These are phyloP conservation scores for Dromiciops gliroides DNA, from an alignment of 2,113 vertebrate genomes.

Conservation along the genomic window DNA sequence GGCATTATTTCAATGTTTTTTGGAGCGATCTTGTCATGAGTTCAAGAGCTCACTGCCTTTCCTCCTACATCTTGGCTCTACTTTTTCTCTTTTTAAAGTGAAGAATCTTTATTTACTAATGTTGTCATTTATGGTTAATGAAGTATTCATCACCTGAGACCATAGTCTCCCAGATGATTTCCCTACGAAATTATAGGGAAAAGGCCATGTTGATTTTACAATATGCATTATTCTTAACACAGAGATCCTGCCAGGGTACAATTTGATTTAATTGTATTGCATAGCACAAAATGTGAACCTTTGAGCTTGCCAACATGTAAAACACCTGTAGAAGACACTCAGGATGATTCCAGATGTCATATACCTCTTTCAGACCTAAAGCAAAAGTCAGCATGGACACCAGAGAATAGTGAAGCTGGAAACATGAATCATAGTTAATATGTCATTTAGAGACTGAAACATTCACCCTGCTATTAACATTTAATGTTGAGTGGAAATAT, in stretches of 20 bases:
- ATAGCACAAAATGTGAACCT: conserved; percentile 39
- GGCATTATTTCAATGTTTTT: no score
- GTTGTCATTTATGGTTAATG: conserved; percentile 61
- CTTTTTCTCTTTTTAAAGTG: background rate
- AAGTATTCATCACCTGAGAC: conserved; percentile 47
- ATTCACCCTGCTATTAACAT: background rate
- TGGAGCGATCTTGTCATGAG: no score
- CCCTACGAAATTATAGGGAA: conserved; percentile 40
- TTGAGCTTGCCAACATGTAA: conserved; percentile 53
- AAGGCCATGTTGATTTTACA: conserved; percentile 36
- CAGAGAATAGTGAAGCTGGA: background rate
- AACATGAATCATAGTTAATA: background rate
- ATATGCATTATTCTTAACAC: conserved; percentile 23
- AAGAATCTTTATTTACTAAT: conserved; percentile 43
- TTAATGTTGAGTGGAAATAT: background rate
- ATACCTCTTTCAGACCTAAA: conserved; percentile 19
- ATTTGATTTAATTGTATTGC: conserved; percentile 48
- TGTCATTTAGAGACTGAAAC: background rate
- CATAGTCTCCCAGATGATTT: conserved; percentile 21
- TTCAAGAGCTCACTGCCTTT: no score
- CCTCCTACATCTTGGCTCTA: no score
- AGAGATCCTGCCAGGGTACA: background rate
- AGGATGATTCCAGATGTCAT: conserved; percentile 12
- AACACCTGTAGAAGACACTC: conserved; percentile 13
- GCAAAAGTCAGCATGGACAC: background rate